A percentile compares a stretch with the other conserved stretches of the same genome.
Conservation (phyloP, 2,113 vertebrate genomes). For the Spheniscus mendiculus region DNA sequence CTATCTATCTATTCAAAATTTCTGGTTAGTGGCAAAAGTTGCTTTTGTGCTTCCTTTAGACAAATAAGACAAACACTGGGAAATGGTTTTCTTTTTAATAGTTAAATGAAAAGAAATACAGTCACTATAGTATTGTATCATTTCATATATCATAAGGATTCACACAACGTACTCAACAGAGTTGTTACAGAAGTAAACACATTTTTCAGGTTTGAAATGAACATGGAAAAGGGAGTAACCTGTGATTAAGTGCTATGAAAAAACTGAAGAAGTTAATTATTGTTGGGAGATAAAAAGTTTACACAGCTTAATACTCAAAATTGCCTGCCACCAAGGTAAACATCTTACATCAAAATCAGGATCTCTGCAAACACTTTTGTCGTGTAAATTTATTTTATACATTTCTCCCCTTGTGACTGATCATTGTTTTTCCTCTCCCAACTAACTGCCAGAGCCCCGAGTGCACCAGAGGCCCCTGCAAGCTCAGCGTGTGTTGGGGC, state of each 20-base stretch:
- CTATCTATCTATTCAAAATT: neutral
- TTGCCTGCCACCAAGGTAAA: neutral
- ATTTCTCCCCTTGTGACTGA: neutral
- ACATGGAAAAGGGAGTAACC: neutral
- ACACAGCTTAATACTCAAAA: neutral
- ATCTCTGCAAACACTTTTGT: neutral
- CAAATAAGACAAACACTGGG: neutral
- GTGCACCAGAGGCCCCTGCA: neutral
- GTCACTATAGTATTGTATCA: neutral
- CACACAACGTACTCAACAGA: neutral
- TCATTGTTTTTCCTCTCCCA: neutral
- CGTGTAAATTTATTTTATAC: neutral
- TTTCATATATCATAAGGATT: neutral
- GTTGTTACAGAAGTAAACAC: neutral
- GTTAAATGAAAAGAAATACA: neutral
- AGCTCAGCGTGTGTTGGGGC: fast-evolving
- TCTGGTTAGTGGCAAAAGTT: neutral
- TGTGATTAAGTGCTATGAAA: neutral
- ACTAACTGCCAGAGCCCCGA: fast-evolving
- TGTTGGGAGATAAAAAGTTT: neutral
- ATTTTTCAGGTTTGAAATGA: slow-evolving; percentile 18
- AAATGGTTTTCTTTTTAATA: neutral
- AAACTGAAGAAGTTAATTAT: neutral
- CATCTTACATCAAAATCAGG: neutral
- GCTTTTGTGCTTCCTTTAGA: neutral